A percentile compares a stretch with the other conserved stretches of the same genome.
Conservation (phyloP, 2,888 invertebrate species). For the Sericinus montela region DNA sequence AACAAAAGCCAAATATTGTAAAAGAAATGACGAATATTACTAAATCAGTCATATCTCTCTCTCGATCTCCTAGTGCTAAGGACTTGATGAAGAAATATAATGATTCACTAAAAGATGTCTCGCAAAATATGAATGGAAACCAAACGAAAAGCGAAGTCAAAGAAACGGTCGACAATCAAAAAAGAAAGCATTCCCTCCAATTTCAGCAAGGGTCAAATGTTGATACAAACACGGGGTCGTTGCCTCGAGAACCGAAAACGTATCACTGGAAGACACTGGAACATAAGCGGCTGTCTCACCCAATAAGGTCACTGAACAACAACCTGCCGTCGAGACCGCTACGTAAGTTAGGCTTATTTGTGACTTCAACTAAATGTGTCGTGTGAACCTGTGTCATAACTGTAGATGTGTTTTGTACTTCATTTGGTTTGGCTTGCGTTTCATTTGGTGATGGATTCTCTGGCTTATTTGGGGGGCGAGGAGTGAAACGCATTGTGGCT, state of each 20-base stretch:
- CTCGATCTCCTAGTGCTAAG: slow-evolving; percentile 61
- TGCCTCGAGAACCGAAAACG: slow-evolving; percentile 52
- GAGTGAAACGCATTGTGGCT: too few species aligned
- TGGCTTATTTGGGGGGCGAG: background rate
- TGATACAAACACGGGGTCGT: slow-evolving; percentile 50
- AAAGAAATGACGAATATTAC: slow-evolving; percentile 51
- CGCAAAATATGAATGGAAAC: slow-evolving; percentile 46
- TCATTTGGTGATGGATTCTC: slow-evolving; percentile 22
- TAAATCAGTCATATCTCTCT: slow-evolving; percentile 59
- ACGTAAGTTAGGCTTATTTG: slow-evolving; percentile 69
- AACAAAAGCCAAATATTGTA: slow-evolving; percentile 21
- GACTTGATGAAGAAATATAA: slow-evolving; percentile 33
- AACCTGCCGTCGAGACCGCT: slow-evolving; percentile 51
- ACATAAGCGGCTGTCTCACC: slow-evolving; percentile 68
- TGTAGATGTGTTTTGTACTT: slow-evolving; percentile 24
- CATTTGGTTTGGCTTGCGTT: slow-evolving; percentile 1
- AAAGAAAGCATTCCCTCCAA: slow-evolving; percentile 58
- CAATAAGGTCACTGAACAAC: slow-evolving; percentile 62
- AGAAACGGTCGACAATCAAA: slow-evolving; percentile 29
- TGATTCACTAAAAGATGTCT: slow-evolving; percentile 40
- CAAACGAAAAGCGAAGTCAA: slow-evolving; percentile 27
- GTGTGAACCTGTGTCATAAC: slow-evolving; percentile 57
- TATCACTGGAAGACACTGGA: slow-evolving; percentile 69
- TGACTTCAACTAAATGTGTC: slow-evolving; percentile 31
- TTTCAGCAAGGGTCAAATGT: slow-evolving; percentile 36